Evolutionary conservation across 2,113 vertebrate genomes (phyloP), one percentile per base, ranked within the genome.

Genomic region (Nycticorax nycticorax): DNA sequence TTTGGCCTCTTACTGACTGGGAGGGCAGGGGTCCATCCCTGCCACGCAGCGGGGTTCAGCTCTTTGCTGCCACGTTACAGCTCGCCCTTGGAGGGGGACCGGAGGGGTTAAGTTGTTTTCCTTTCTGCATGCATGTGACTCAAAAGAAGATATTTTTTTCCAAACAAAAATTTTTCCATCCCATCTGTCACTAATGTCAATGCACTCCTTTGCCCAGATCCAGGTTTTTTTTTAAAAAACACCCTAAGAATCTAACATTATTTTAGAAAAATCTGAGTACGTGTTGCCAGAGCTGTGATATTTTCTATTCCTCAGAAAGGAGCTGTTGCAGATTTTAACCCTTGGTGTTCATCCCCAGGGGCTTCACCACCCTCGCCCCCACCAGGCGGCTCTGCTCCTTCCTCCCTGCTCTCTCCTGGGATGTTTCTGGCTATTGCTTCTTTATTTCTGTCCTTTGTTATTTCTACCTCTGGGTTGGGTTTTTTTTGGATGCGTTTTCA

Each of bases 131-230:
- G 74, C 9, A 3, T 50, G 66, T 95, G 93, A 93, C 60, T 96
- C 78, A 85, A 88, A 93, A 62, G 57, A 88, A 79, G 80, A 57
- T 66, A 19, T 48, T 89, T 72, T 72, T 80, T 82, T 10, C 75
- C 76, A 90, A 92, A 82, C 88, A 88, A 80, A 59, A 45, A 1
- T 68, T 74, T 89, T 88, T 85, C 68, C 48, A 88, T 93, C 86
- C 96, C 97, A 97, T 97, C 97, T 97, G 94, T 93, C 94, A 94
- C 82, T 86, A 92, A 93, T 96, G 94, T 93, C 82, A 95, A 93
- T 75, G 87, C 86, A 76, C 62, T 95, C 75, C 68, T 84, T 90
- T 94, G 74, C 94, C 87, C 84, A 92, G 78, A 97, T 92, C 47
- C 62, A 59, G 8, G 28, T n/a, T 45, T 35, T 66, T 67, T 52